phyloP scores from a whole-genome alignment of 2,888 invertebrate genomes.

The Halocaridina rubra region DNA sequence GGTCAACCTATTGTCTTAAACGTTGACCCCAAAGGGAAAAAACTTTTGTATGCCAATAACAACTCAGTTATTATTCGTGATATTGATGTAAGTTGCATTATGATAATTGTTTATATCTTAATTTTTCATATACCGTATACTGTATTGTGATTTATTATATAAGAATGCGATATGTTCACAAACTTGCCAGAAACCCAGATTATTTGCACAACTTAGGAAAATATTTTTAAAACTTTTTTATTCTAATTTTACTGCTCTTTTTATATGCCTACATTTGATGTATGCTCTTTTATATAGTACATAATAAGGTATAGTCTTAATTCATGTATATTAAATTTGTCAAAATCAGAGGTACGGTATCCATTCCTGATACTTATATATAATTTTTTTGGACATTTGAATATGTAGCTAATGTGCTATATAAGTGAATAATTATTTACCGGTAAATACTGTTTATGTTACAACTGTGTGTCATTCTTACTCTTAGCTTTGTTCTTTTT shows the following conservation, averaged over 20 bases:
- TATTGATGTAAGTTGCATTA: slow-evolving; percentile 78
- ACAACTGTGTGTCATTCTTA: too few relatives aligned
- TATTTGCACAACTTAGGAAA: too few relatives aligned
- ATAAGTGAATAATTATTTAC: not conserved
- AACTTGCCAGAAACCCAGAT: too few relatives aligned
- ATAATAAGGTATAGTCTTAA: not conserved
- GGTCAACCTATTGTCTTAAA: slow-evolving; percentile 95
- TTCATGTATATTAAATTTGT: not conserved
- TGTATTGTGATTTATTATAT: not conserved
- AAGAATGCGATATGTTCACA: too few relatives aligned
- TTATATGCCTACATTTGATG: not conserved
- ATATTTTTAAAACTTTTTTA: not conserved
- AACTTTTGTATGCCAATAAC: slow-evolving; percentile 96
- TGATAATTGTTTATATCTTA: too few relatives aligned
- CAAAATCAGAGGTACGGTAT: not conserved
- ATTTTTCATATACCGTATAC: not conserved
- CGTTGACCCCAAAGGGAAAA: slow-evolving; percentile 95
- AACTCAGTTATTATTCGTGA: slow-evolving; percentile 97
- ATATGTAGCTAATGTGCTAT: not conserved
- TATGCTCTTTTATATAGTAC: slow-evolving; percentile 9
- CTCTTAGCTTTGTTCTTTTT: too few relatives aligned
- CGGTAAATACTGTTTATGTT: not conserved
- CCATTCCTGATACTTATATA: not conserved
- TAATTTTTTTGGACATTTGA: not conserved
- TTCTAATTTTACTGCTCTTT: slow-evolving; percentile 33